Conservation (phyloP, 2,888 invertebrate genomes). For the Polyploca ridens region DNA sequence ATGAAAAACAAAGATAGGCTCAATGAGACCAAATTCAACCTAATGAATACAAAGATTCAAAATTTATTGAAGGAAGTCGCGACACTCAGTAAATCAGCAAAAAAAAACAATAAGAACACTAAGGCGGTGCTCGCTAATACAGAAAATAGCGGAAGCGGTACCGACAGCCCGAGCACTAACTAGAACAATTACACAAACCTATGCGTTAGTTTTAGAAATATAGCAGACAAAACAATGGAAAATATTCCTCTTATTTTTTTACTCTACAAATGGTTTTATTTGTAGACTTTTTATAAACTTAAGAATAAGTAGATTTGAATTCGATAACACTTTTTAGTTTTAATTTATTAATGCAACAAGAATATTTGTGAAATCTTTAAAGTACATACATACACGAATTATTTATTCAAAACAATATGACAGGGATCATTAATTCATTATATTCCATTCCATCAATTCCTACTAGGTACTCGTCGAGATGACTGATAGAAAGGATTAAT, state of each 20-base stretch:
- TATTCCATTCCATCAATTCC: background rate
- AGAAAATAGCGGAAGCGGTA: slow-evolving; percentile 90
- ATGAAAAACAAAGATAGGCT: slow-evolving; percentile 92
- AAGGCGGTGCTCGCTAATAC: slow-evolving; percentile 71
- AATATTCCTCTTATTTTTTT: slow-evolving; percentile 80
- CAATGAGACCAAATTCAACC: slow-evolving; percentile 91
- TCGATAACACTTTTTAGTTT: slow-evolving; percentile 54
- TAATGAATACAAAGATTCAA: slow-evolving; percentile 92
- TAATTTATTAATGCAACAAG: slow-evolving; percentile 47
- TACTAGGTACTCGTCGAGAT: background rate
- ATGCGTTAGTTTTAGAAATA: slow-evolving; percentile 21
- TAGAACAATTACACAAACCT: slow-evolving; percentile 53
- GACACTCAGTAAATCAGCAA: slow-evolving; percentile 90
- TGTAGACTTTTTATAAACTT: slow-evolving; percentile 73
- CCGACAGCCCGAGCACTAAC: slow-evolving; percentile 90
- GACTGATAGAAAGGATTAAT: background rate
- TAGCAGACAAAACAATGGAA: slow-evolving; percentile 52
- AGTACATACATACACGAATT: slow-evolving; percentile 40
- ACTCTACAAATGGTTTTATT: slow-evolving; percentile 82
- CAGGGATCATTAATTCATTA: background rate
- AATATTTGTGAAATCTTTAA: slow-evolving; percentile 41
- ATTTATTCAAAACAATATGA: slow-evolving; percentile 27
- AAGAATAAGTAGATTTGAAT: slow-evolving; percentile 76
- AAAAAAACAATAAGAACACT: slow-evolving; percentile 85
- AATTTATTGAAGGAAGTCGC: slow-evolving; percentile 94